Percentiles rank a stretch among this genome's conserved stretches.
Evolutionary conservation across 2,888 invertebrate genomes (phyloP).

Genomic region (Lycocerus yunnanus): DNA sequence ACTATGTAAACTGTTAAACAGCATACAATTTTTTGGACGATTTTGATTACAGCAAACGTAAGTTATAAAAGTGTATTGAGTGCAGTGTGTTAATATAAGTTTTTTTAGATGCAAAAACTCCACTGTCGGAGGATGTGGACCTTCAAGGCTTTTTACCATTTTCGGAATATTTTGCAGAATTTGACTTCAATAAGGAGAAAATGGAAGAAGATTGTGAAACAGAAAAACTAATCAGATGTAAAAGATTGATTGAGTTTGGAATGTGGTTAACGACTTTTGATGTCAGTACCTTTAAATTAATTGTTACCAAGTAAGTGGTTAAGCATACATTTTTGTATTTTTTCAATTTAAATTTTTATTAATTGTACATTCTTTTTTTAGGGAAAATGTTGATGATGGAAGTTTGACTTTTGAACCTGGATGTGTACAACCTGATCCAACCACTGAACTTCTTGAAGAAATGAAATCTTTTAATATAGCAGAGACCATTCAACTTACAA

Average conservation of each 20-base stretch:
- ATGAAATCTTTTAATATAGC: constrained; percentile 59
- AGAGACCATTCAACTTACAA: constrained; percentile 35
- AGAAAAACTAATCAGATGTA: constrained; percentile 58
- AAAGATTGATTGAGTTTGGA: constrained; percentile 59
- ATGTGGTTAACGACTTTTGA: constrained; percentile 57
- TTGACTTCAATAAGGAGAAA: constrained; percentile 59
- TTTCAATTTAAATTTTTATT: neutral
- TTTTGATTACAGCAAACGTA: constrained; percentile 61
- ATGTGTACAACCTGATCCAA: constrained; percentile 55
- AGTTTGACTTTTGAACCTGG: constrained; percentile 51
- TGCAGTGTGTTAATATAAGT: neutral
- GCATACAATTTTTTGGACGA: constrained; percentile 60
- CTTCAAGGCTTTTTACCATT: constrained; percentile 80
- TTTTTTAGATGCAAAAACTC: constrained; percentile 63
- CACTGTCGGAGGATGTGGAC: constrained; percentile 80
- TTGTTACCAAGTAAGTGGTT: constrained; percentile 31
- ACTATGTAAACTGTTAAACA: constrained; percentile 74
- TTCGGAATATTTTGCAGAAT: constrained; percentile 61
- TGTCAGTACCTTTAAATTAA: constrained; percentile 50
- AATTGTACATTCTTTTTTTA: neutral
- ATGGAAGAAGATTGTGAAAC: constrained; percentile 52
- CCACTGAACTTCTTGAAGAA: constrained; percentile 60
- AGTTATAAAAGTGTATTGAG: constrained; percentile 43
- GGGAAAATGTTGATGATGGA: constrained; percentile 42
- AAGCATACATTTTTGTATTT: neutral